Evolutionary conservation across 2,888 invertebrate species (phyloP), one percentile per base, ranked within the genome.

Genomic region (Cylloceria caligata): DNA sequence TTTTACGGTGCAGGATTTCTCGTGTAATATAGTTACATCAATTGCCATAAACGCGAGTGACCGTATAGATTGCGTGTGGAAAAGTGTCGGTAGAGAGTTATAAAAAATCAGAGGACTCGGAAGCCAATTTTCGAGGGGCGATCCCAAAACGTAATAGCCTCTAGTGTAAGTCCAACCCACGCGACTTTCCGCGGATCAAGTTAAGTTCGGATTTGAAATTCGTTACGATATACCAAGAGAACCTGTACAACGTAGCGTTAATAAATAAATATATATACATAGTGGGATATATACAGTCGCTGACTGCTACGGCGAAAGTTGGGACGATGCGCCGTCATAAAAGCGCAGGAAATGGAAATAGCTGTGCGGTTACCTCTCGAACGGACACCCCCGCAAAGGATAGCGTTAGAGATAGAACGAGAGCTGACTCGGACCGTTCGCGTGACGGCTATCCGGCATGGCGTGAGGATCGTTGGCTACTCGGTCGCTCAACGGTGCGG

Each of bases 301-400:
- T 16, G 55, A 75, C 34, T 24, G 11, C 4, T 11, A 36, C 9
- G 21, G 47, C 11, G 71, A 45, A 74, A 42, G 75, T 68, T 64
- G 60, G 78, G 78, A 78, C 64, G 84, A 83, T 83, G 84, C 80
- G 74, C 78, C 77, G 75, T 81, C 72, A 80, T 84, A 85, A 83
- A 84, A 86, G 82, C 82, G 84, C 83, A 84, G 85, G 84, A 86
- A 85, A 86, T 85, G 83, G 72, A 84, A 85, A 85, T 85, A 84
- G 83, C 81, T 60, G 73, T 84, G 84, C 80, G 80, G 81, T 83
- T 83, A 76, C 76, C 73, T 77, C 81, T 83, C 76, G 80, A 84
- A 80, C 68, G 83, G 69, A 78, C 80, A 85, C 79, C 84, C 84
- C 72, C 79, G 82, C 79, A 55, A 73, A 84, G 82, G 80, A 73